Base-by-base conservation (phyloP, 1,140 invertebrate genomes). In the Stegodyphus dumicola region DNA sequence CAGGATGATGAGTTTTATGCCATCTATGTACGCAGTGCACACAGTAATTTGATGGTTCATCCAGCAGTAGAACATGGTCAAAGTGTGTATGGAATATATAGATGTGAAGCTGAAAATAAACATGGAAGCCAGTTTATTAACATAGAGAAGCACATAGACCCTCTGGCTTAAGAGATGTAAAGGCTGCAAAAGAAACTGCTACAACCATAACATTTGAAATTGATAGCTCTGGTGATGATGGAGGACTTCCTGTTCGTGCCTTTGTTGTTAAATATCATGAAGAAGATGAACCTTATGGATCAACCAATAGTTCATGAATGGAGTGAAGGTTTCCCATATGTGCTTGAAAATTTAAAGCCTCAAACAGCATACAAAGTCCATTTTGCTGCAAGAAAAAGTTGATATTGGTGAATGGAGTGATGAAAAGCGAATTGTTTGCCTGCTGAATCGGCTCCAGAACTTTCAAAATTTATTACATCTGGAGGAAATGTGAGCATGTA, bases 381-480 rank as follows among this genome's bases (percentile, higher is more conserved):
- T 81, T 97, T 98, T 90, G 94, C 95, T 6, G 96, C 95, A 0
- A 91, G 92, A 65, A 98, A 97, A 94, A 87, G 96, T 96, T 4
- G 97, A 96, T 13, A 89, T 93, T 15, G 95, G 96, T 33, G 92
- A 92, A 18, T 97, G 94, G 94, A 92, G 92, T 18, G 91, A 92
- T 92, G 53, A 88, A 92, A 33, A 78, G 84, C 54, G 69, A 92
- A 87, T 93, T n/a, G 66, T 77, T 18, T 81, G 53, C 87, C 84
- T 13, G 74, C 73, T 53, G 88, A 89, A 83, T 80, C 80, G 71
- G 53, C 33, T 65, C 89, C 89, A 5, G 88, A 89, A 66, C 75
- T 86, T 64, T 88, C 88, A 9, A 86, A 78, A 78, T 87, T 89
- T 73, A 87, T 88, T 66, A 87, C 85, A 11, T 76, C 88, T 77